Evolutionary conservation across 2,888 invertebrate genomes (phyloP), one percentile per base, ranked within the genome.

Genomic region (Cordilura impudica): DNA sequence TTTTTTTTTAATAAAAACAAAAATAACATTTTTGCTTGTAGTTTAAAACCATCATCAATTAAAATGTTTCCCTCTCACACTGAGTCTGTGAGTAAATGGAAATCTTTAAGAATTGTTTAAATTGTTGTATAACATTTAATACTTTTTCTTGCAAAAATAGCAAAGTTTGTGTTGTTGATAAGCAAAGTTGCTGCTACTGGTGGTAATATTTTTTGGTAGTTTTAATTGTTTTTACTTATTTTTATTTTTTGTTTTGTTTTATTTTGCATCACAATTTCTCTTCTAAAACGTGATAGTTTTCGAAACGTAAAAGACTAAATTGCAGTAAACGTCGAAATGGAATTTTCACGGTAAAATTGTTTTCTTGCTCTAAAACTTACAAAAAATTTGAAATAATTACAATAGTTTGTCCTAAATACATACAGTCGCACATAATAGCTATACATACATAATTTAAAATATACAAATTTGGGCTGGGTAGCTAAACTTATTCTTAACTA

Each of bases 331-430:
- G 54, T 45, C 39, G 58, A 7, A 43, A 65, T 56, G n/a, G n/a
- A 63, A 72, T 65, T 47, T 74, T 74, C 70, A 78, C 53, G 60
- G 53, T 60, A 49, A 69, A 73, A 21, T 35, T 19, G n/a, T 19
- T 26, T 47, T 35, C 5, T 49, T 65, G 14, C 51, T 65, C 19
- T 66, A 43, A 16, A 6, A 78, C 63, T 21, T 47, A 45, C n/a
- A n/a, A n/a, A n/a, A 71, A 78, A 73, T 65, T 69, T 45, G 12
- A 65, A 70, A 65, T 78, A 78, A 78, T 78, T 78, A 66, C 78
- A 70, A 66, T 73, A 66, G 49, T 53, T 71, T 66, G 61, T 43
- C 29, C 31, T 53, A n/a, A n/a, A n/a, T n/a, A n/a, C n/a, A n/a
- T n/a, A n/a, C n/a, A n/a, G n/a, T n/a, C n/a, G n/a, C n/a, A n/a